phyloP scores from a whole-genome alignment of 2,113 vertebrate genomes.

The Octodon degus region DNA sequence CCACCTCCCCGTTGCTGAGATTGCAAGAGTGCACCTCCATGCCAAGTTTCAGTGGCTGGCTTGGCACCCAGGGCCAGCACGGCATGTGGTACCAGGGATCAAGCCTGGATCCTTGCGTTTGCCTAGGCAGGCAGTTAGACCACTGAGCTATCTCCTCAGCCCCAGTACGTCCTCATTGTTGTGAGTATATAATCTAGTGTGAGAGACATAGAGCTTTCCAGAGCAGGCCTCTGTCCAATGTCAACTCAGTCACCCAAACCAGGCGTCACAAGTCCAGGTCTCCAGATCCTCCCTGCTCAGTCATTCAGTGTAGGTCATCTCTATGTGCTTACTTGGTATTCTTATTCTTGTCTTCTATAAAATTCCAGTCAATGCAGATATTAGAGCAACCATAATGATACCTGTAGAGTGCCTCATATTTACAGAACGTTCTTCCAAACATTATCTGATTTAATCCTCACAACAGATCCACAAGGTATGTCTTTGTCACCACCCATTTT shows the following conservation, averaged over 20 bases:
- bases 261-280: not conserved
- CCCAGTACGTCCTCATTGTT: not conserved
- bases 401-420: not conserved
- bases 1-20: too few species aligned
- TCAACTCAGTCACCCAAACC: not conserved
- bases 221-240: not conserved
- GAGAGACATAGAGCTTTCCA: not conserved
- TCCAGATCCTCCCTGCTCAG: not conserved
- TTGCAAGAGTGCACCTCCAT: too few species aligned
- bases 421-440: slow-evolving; percentile 4
- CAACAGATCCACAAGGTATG: not conserved
- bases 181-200: not conserved
- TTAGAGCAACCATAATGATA: not conserved
- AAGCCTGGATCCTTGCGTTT: too few species aligned
- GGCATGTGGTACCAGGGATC: too few species aligned
- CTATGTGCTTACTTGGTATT: not conserved
- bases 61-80: too few species aligned
- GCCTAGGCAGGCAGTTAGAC: too few species aligned
- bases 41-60: too few species aligned
- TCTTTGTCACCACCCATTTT: not conserved
- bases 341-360: not conserved
- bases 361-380: not conserved
- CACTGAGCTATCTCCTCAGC: too few species aligned
- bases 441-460: not conserved
- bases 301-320: not conserved